Evolutionary conservation across 2,888 invertebrate species (phyloP), one percentile per base, ranked within the genome.

Genomic region (Lottia gigantea): DNA sequence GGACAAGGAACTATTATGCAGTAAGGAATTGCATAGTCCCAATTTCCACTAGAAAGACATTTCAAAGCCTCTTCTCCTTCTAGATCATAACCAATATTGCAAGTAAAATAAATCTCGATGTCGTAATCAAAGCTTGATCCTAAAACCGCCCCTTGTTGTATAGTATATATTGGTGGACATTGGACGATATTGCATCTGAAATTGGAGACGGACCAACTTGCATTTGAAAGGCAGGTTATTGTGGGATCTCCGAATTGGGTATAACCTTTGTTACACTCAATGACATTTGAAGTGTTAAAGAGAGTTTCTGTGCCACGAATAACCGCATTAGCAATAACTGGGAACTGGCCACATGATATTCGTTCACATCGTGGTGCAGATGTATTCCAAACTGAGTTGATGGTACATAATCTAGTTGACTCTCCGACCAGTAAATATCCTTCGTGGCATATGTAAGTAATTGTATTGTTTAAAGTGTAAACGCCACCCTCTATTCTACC

Each of bases 261-360:
- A 26, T 69, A 69, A 40, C 69, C 69, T 14, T 55, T 31, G 2
- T n/a, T 40, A 61, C 69, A 69, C 12, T 49, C 23, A 16, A 65
- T 40, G 12, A 46, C 26, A n/a, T 64, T 26, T 23, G 65, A 73
- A 71, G n/a, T 68, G 47, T 40, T 71, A 25, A 0, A 66, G 31
- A 19, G 19, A 45, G 65, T 66, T 19, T 71, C 68, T 3, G 64
- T 74, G 2, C 15, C 45, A 25, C 73, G 66, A 46, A 70, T 62
- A 23, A 62, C 46, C 1, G 72, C 74, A 64, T 72, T 68, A 12
- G 91, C 88, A 75, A 78, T 66, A 25, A 67, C 68, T 46, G 75
- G 74, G 0, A 75, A 75, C 3, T 64, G 26, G 0, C 68, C 72
- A 64, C 80, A 80, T 23, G 73, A 67, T 11, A 74, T 67, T 46